Base-by-base conservation (phyloP, 2,888 invertebrate species). In the Zaprionus lineosus region DNA sequence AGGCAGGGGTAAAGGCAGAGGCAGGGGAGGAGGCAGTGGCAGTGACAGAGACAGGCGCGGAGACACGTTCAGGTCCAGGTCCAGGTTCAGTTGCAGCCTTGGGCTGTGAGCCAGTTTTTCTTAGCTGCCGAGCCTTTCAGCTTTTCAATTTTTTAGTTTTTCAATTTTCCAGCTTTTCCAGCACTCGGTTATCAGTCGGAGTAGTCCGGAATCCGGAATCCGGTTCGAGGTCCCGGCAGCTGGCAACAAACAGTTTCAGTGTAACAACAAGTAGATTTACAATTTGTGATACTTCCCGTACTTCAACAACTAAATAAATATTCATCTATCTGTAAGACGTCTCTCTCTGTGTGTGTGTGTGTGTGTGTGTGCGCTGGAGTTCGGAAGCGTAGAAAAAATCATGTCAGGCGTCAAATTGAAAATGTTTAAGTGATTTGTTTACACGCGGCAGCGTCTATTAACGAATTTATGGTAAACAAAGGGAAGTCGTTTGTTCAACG, bases 341-440 rank as follows among this genome's bases (percentile, higher is more conserved):
- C 29, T 12, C 11, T 31, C 21, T 19, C 21, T 31, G 3, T 58
- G 15, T 62, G 44, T 53, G 37, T 40, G 24, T 52, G 26, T 36
- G 37, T 48, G 26, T 55, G 47, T 44, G 43, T 36, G 44, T 43
- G 29, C 36, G 34, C 50, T 48, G 62, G 37, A 73, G 59, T 51
- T 70, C 62, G 66, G 46, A 31, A 21, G 50, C 31, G 31, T 53
- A 48, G 26, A 72, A 76, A 75, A 84, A 83, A 84, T 83, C 86
- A 82, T 84, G 79, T 84, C 86, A 84, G 84, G 84, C 72, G 74
- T 86, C 76, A 79, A 84, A 83, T 78, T 69, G 78, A 79, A 86
- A 86, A 84, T 88, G 84, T 82, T 86, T 74, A 86, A 88, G 86
- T 88, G 88, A 87, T 87, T 88, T 87, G 88, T 87, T 88, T 87